Base-by-base conservation (phyloP, 2,888 invertebrate genomes). In the Lasius platythorax region DNA sequence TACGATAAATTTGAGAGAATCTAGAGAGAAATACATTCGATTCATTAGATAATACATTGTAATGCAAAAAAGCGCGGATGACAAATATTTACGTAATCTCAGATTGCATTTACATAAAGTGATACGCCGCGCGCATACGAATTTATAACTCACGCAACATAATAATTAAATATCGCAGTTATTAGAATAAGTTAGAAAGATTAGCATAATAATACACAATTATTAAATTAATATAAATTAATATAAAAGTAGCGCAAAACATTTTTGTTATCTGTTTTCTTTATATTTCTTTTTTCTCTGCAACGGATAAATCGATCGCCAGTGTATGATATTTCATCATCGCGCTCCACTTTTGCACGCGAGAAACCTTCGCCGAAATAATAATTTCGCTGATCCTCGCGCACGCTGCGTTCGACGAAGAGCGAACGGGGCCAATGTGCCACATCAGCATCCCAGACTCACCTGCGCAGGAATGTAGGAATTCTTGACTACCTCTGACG, bases 351-450 rank as follows among this genome's bases (percentile, higher is more conserved):
- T 61, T 23, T 75, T 70, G 50, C 28, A 66, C 33, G 63, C 30
- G 68, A 50, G 15, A 18, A 50, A 11, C 12, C 70, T 74, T 66
- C 43, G 82, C 28, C 3, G 15, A 28, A 63, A 64, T n/a, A 40
- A 66, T 43, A 75, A 78, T 53, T 68, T 68, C 18, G n/a, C 63
- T 37, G 85, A 33, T 82, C 50, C 67, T 46, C 37, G 43, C 56
- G 23, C 46, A n/a, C 18, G 43, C n/a, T 53, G 11, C 46, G 9
- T 15, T 43, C 40, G n/a, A 23, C n/a, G 53, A 75, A 50, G 28
- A 74, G 18, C 40, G 85, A 92, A 91, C 79, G 91, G 74, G 91
- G 92, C 87, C 91, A 92, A 86, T 82, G 90, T 86, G 92, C 92
- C 87, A 90, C 92, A 90, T 92, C 91, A 92, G 90, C 89, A 85